These are phyloP conservation scores for Danionella cerebrum DNA, from an alignment of 2,113 vertebrate species.

Conservation along the genomic window DNA sequence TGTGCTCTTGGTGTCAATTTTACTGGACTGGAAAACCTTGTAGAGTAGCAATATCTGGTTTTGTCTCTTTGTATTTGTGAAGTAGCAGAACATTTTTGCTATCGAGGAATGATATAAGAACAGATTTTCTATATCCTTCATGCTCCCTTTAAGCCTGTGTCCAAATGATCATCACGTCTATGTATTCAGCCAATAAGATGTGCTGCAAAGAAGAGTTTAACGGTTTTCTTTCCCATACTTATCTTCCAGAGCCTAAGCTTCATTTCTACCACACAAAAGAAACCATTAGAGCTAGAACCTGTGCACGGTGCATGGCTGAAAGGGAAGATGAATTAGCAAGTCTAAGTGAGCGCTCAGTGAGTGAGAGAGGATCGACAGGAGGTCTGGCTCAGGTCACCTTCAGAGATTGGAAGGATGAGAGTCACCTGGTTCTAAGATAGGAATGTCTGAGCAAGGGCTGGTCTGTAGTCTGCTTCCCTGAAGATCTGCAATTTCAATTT, in stretches of 20 bases:
- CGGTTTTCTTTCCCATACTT: conserved; percentile 25
- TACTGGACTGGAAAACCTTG: no score
- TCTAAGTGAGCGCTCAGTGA: neutral
- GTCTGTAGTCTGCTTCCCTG: neutral
- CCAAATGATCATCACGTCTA: conserved; percentile 11
- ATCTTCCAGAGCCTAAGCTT: conserved; percentile 37
- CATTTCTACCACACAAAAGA: conserved; percentile 47
- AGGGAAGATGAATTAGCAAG: conserved; percentile 11
- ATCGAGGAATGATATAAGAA: neutral
- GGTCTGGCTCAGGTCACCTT: conserved; percentile 15
- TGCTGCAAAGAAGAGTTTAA: conserved; percentile 18
- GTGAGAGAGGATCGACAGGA: neutral
- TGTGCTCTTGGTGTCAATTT: no score
- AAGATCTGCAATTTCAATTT: neutral
- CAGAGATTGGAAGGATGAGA: neutral
- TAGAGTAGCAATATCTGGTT: no score
- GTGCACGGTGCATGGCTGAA: neutral
- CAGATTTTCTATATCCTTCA: neutral
- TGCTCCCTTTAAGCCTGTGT: neutral
- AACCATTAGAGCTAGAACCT: conserved; percentile 45
- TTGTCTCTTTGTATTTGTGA: no score
- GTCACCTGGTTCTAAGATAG: neutral
- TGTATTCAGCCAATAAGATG: neutral
- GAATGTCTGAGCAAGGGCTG: neutral
- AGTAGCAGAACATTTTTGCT: no score